A percentile compares a stretch with the other conserved stretches of the same genome.
These are phyloP conservation scores for Rhagium mordax DNA, from an alignment of 2,888 invertebrate species.

Conservation along the genomic window DNA sequence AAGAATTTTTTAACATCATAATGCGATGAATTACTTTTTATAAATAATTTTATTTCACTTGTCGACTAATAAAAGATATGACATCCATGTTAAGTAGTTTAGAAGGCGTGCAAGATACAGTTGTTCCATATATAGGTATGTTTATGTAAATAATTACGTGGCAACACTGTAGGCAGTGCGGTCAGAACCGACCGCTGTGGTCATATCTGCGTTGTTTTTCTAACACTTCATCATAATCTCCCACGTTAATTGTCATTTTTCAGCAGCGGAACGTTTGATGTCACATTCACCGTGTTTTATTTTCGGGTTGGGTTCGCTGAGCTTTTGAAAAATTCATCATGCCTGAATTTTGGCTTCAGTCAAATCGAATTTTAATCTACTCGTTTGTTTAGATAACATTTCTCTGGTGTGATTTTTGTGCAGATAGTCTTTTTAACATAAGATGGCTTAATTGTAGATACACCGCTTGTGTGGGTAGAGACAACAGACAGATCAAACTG, in stretches of 20 bases:
- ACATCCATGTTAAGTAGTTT: constrained; percentile 11
- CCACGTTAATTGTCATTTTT: constrained; percentile 50
- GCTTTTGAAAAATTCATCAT: constrained; percentile 8
- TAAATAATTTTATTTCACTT: background rate
- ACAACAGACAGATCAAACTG: constrained; percentile 31
- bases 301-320: constrained; percentile 31
- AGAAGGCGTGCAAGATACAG: constrained; percentile 14
- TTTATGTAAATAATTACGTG: constrained; percentile 7
- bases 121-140: constrained; percentile 11
- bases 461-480: constrained; percentile 33
- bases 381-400: constrained; percentile 23
- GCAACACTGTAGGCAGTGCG: constrained; percentile 20
- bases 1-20: background rate
- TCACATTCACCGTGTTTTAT: constrained; percentile 26
- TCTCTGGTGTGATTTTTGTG: background rate
- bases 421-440: background rate
- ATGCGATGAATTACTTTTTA: background rate
- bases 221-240: constrained; percentile 45
- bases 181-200: constrained; percentile 11
- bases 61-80: constrained; percentile 16
- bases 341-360: constrained; percentile 1
- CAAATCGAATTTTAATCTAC: constrained; percentile 33
- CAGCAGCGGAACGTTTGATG: constrained; percentile 41
- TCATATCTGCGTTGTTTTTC: constrained; percentile 46
- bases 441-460: constrained; percentile 4